phyloP scores from a whole-genome alignment of 2,113 vertebrate genomes.

The Sterrhoptilus dennistouni region DNA sequence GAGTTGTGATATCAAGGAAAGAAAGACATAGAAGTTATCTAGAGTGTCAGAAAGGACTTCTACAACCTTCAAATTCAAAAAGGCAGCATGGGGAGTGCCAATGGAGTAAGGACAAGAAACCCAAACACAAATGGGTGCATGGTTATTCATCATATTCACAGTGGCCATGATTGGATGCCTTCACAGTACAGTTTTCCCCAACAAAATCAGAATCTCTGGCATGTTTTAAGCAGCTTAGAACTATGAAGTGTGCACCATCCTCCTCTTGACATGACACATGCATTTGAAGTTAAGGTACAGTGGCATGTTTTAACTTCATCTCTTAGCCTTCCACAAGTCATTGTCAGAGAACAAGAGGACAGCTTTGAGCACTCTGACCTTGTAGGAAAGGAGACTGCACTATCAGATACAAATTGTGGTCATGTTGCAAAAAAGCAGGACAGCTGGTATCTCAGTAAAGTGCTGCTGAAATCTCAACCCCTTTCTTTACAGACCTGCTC shows the following conservation, averaged over 20 bases:
- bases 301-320: neutral
- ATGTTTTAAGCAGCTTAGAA: neutral
- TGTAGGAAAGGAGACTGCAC: neutral
- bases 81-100: rapidly evolving
- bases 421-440: neutral
- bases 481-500: neutral
- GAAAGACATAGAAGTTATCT: neutral
- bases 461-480: neutral
- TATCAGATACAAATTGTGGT: rapidly evolving
- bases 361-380: neutral
- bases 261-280: neutral
- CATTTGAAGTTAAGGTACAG: neutral
- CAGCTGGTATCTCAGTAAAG: neutral
- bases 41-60: neutral
- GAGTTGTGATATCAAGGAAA: neutral
- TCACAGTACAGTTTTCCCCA: neutral
- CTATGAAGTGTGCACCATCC: neutral
- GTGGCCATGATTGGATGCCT: rapidly evolving
- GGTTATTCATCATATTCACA: neutral
- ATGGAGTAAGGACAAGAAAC: neutral
- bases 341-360: neutral
- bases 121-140: rapidly evolving
- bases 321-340: neutral
- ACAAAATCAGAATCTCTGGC: neutral
- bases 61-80: neutral